These are phyloP conservation scores for Drosophila paranaensis DNA, from an alignment of 2,888 invertebrate species.

Conservation along the genomic window DNA sequence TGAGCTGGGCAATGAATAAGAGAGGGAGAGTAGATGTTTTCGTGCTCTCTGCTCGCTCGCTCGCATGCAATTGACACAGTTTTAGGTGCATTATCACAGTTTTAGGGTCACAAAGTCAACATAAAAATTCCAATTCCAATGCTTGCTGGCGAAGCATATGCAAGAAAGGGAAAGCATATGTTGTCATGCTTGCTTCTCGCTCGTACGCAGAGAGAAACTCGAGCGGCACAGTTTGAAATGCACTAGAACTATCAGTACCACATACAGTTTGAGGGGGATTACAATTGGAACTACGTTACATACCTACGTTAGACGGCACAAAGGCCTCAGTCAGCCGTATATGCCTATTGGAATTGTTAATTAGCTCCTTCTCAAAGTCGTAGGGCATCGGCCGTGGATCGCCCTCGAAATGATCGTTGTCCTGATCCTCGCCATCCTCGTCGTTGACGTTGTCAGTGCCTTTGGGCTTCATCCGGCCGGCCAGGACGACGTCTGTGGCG, in stretches of 20 bases:
- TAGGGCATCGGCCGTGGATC: constrained; percentile 76
- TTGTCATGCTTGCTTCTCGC: background rate
- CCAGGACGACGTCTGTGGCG: constrained; percentile 49
- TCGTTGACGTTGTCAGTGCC: constrained; percentile 15
- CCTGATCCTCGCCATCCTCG: constrained; percentile 41
- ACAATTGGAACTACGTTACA: background rate
- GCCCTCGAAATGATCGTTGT: constrained; percentile 63
- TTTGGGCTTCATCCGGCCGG: constrained; percentile 31
- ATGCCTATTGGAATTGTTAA: constrained; percentile 78
- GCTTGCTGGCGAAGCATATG: no score
- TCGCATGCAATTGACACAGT: background rate
- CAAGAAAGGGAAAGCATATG: background rate
- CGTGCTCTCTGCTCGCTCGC: background rate
- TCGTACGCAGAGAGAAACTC: background rate
- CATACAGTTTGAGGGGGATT: background rate
- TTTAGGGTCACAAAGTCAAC: background rate
- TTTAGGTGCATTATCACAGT: background rate
- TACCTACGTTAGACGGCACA: constrained; percentile 73
- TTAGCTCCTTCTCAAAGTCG: constrained; percentile 82
- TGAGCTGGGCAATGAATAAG: background rate
- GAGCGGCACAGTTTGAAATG: background rate
- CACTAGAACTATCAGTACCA: background rate
- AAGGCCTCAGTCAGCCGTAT: constrained; percentile 76
- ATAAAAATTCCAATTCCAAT: background rate
- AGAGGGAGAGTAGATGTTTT: background rate